These are phyloP conservation scores for Acronicta aceris DNA, from an alignment of 2,888 invertebrate genomes.

Conservation along the genomic window DNA sequence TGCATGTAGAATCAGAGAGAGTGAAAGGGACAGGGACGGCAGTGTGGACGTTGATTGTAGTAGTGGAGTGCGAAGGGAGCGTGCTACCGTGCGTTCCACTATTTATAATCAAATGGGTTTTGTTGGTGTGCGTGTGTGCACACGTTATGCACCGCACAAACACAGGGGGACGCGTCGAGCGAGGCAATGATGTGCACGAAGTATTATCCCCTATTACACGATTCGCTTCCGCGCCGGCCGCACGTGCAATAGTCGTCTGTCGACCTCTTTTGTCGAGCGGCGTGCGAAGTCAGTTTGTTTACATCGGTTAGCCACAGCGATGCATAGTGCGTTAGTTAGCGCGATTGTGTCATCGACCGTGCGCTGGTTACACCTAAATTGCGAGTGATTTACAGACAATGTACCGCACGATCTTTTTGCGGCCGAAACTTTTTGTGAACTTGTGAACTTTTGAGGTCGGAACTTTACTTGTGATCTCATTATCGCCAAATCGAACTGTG, in stretches of 20 bases:
- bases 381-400: conserved; percentile 83
- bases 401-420: conserved; percentile 73
- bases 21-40: conserved; percentile 70
- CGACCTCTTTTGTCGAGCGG: conserved; percentile 84
- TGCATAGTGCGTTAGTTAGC: conserved; percentile 84
- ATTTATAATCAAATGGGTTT: conserved; percentile 87
- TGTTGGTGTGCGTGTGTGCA: conserved; percentile 80
- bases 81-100: conserved; percentile 89
- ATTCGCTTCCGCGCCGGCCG: conserved; percentile 83
- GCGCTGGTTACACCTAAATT: conserved; percentile 79
- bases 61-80: conserved; percentile 87
- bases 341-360: conserved; percentile 86
- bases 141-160: conserved; percentile 85
- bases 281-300: conserved; percentile 85
- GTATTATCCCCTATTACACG: conserved; percentile 88
- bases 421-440: conserved; percentile 81
- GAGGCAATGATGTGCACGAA: conserved; percentile 88
- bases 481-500: conserved; percentile 75
- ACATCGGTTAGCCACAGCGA: conserved; percentile 79
- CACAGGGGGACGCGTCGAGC: conserved; percentile 74
- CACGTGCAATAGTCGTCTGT: conserved; percentile 83
- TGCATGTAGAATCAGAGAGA: conserved; percentile 55
- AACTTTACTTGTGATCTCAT: conserved; percentile 69
- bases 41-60: conserved; percentile 83
- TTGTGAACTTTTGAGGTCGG: conserved; percentile 77